These are phyloP conservation scores for Dissostichus mawsoni DNA, from an alignment of 2,113 vertebrate species.

Conservation along the genomic window DNA sequence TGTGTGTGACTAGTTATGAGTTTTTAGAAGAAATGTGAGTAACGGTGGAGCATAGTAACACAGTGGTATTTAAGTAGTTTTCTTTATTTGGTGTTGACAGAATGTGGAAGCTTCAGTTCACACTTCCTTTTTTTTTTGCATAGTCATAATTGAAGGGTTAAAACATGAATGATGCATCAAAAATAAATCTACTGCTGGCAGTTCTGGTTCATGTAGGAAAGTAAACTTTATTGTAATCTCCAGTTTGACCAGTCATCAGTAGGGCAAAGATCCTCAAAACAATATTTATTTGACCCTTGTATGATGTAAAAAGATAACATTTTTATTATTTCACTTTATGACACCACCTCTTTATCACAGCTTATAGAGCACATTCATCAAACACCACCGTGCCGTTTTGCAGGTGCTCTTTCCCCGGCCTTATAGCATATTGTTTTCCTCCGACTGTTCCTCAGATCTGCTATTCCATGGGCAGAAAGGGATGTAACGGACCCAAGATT, in stretches of 20 bases:
- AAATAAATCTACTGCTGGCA: neutral
- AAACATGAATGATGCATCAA: neutral
- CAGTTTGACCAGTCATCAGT: neutral
- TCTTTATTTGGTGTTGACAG: constrained; percentile 35
- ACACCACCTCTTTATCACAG: neutral
- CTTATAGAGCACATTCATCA: neutral
- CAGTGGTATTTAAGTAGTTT: constrained; percentile 3
- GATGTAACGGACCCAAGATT: constrained; percentile 78
- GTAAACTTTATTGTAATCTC: neutral
- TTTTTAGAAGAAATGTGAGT: constrained; percentile 28
- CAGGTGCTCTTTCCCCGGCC: neutral
- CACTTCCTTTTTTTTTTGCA: constrained; percentile 11
- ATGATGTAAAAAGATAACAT: neutral
- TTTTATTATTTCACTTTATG: neutral
- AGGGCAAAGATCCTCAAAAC: neutral
- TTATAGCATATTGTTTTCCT: neutral
- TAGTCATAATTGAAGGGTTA: neutral
- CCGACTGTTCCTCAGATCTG: neutral
- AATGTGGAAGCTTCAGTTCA: neutral
- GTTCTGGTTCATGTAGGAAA: neutral
- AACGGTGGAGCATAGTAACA: neutral
- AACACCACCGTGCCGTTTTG: neutral
- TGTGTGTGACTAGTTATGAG: neutral
- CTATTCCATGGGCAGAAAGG: constrained; percentile 83
- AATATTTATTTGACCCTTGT: neutral